A percentile compares a stretch with the other conserved stretches of the same genome.
Conservation (phyloP, 2,113 vertebrate species). For the Loxodonta africana region DNA sequence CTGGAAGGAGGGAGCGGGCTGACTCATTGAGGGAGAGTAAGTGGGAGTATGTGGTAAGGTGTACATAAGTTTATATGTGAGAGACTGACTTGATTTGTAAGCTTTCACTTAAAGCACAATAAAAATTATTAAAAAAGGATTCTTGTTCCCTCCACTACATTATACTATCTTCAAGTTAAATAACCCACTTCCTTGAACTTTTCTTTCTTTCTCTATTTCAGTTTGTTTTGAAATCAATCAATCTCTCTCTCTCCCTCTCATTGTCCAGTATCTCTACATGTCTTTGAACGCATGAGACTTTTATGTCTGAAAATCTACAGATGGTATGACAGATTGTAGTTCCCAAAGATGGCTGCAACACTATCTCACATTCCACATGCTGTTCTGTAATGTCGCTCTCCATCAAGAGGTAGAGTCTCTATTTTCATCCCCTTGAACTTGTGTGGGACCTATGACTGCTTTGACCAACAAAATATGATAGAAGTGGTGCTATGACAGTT, state of each 20-base stretch:
- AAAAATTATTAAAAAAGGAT: background rate
- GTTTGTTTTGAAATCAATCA: background rate
- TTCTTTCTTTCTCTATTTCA: background rate
- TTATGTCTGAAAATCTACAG: constrained; percentile 22
- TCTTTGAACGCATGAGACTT: background rate
- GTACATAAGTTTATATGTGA: too few relatives aligned
- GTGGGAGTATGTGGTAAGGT: too few relatives aligned
- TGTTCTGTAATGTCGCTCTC: background rate
- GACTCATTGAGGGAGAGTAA: too few relatives aligned
- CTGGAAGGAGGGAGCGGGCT: too few relatives aligned
- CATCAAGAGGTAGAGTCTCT: background rate
- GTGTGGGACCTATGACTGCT: constrained; percentile 17
- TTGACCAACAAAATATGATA: constrained; percentile 44
- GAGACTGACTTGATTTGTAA: too few relatives aligned
- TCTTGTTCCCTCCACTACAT: background rate
- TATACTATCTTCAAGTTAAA: constrained; percentile 16
- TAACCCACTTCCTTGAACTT: background rate
- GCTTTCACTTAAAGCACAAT: too few relatives aligned
- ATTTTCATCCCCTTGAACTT: constrained; percentile 43
- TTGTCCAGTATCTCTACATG: background rate
- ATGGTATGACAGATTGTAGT: constrained; percentile 19
- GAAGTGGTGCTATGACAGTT: background rate
- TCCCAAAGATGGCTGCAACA: constrained; percentile 11
- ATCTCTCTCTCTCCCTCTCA: background rate
- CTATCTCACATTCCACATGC: background rate